Conservation (phyloP, 1,140 invertebrate species). For the Drosophila mojavensis region DNA sequence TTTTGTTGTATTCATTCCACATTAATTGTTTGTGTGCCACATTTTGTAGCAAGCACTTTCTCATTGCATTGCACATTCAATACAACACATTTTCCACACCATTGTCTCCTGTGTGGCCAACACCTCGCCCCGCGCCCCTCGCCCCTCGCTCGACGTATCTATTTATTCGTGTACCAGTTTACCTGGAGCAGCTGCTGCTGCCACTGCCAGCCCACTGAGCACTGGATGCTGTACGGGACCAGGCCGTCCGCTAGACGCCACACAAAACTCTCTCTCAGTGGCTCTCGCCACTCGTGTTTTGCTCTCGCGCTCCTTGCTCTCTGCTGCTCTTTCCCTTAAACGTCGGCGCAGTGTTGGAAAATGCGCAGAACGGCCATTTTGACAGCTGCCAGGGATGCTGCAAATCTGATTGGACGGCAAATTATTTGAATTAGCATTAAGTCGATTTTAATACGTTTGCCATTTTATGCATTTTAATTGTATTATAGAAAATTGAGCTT, state of each 20-base stretch:
- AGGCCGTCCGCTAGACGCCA: slow-evolving; percentile 31
- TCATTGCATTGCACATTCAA: slow-evolving; percentile 50
- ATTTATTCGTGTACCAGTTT: neutral
- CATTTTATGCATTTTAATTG: too few species aligned
- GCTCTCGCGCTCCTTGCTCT: neutral
- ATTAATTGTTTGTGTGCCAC: slow-evolving; percentile 64
- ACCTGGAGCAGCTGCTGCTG: slow-evolving; percentile 40
- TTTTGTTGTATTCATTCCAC: slow-evolving; percentile 22
- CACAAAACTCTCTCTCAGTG: neutral
- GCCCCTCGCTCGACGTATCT: too few species aligned
- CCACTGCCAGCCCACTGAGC: slow-evolving; percentile 48
- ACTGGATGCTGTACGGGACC: slow-evolving; percentile 65
- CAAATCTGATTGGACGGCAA: slow-evolving; percentile 13
- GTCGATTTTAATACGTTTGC: too few species aligned
- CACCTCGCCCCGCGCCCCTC: neutral
- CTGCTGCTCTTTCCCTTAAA: slow-evolving; percentile 62
- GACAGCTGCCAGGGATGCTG: slow-evolving; percentile 74
- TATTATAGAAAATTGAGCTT: too few species aligned
- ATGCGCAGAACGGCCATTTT: slow-evolving; percentile 36
- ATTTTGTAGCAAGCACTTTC: slow-evolving; percentile 45
- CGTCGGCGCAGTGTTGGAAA: slow-evolving; percentile 11
- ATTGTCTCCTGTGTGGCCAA: slow-evolving; percentile 31
- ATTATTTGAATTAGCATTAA: slow-evolving; percentile 12
- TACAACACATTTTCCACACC: slow-evolving; percentile 64
- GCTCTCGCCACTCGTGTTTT: neutral